Conservation (phyloP, 1,140 invertebrate genomes). For the Penaeus japonicus region DNA sequence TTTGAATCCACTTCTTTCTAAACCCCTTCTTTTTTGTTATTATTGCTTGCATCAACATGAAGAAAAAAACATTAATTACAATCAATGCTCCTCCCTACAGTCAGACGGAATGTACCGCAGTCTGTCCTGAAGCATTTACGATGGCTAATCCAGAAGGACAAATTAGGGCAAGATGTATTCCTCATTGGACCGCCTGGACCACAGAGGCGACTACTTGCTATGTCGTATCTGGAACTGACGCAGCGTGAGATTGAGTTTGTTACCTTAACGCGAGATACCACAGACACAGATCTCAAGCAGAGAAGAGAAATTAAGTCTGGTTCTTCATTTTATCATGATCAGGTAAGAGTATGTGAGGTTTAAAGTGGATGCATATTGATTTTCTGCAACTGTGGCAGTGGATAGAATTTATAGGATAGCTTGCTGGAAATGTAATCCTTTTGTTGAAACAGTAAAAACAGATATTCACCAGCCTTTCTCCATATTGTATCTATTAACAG, state of each 20-base stretch:
- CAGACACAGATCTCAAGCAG: constrained; percentile 96
- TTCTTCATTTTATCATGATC: constrained; percentile 91
- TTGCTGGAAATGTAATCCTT: too few species aligned
- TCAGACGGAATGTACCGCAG: constrained; percentile 72
- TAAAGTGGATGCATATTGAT: too few species aligned
- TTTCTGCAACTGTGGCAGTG: too few species aligned
- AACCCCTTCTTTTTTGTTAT: too few species aligned
- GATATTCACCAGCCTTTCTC: too few species aligned
- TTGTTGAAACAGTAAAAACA: too few species aligned
- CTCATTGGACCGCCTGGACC: constrained; percentile 89
- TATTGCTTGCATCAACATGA: constrained; percentile 58
- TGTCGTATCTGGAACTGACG: constrained; percentile 74
- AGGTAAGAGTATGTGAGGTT: constrained; percentile 68
- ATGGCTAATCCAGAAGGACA: constrained; percentile 96
- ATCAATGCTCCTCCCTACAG: constrained; percentile 63
- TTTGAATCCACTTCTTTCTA: too few species aligned
- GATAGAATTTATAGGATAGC: too few species aligned
- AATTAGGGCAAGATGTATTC: constrained; percentile 94
- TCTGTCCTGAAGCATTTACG: constrained; percentile 80
- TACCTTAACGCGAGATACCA: constrained; percentile 92
- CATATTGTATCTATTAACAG: too few species aligned
- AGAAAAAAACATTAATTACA: constrained; percentile 45
- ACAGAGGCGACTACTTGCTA: constrained; percentile 65
- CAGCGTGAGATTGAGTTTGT: constrained; percentile 92
- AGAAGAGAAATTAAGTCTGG: constrained; percentile 87